Evolutionary conservation across 2,797 vertebrate species (phyloP).

Genomic region (Buphagus erythrorhynchus): DNA sequence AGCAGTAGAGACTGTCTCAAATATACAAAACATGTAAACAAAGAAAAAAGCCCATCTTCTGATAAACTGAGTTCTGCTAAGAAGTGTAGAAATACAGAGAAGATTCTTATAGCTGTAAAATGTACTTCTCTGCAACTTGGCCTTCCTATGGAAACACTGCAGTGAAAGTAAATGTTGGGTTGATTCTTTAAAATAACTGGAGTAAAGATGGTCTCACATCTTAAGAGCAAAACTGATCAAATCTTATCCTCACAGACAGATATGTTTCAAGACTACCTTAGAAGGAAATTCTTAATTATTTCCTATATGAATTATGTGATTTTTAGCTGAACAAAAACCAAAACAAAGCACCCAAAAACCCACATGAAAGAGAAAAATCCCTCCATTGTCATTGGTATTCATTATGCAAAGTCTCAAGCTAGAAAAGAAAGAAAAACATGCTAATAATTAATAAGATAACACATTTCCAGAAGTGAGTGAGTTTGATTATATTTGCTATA

Average conservation of each 20-base stretch:
- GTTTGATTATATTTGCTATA: background rate
- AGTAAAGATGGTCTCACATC: background rate
- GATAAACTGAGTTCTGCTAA: background rate
- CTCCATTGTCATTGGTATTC: background rate
- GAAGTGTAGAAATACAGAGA: background rate
- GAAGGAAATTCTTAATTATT: background rate
- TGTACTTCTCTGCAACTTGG: background rate
- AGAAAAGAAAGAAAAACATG: background rate
- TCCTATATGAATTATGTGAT: background rate
- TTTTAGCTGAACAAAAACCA: background rate
- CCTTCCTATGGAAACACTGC: background rate
- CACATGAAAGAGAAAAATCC: background rate
- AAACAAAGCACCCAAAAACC: background rate
- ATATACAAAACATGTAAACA: background rate
- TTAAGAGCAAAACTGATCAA: background rate
- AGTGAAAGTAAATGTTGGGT: background rate
- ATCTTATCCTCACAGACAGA: background rate
- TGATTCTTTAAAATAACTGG: background rate
- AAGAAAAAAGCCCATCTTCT: background rate
- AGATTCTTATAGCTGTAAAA: background rate
- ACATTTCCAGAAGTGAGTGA: background rate
- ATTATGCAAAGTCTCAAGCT: background rate
- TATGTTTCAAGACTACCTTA: background rate
- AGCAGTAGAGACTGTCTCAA: background rate
- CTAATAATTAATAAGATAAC: background rate